Percentiles rank a stretch among this genome's conserved stretches.
These are phyloP conservation scores for Onychomys leucogaster DNA, from an alignment of 2,797 vertebrate species.

Conservation along the genomic window DNA sequence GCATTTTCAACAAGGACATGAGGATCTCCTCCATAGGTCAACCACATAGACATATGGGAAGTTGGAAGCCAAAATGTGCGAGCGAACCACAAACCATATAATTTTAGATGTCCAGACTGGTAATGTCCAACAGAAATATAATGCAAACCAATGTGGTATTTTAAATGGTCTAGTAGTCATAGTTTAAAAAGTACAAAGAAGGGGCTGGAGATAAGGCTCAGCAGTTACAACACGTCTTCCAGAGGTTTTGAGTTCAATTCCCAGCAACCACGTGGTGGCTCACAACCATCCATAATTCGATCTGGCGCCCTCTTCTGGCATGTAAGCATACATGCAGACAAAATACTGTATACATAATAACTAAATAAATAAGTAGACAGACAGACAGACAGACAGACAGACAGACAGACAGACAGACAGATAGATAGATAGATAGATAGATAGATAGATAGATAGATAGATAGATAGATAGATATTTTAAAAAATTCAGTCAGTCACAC, in stretches of 20 bases:
- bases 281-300: no score
- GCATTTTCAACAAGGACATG: neutral
- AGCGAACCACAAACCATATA: neutral
- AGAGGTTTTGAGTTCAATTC: no score
- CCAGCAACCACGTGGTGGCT: neutral
- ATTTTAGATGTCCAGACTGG: neutral
- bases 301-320: no score
- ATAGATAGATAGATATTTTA: no score
- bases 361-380: no score
- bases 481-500: neutral
- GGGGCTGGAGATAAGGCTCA: neutral
- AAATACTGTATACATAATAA: no score
- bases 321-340: no score
- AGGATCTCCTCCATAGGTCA: neutral
- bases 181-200: neutral
- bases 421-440: no score
- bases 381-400: no score
- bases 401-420: no score
- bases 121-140: neutral
- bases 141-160: neutral
- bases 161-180: neutral
- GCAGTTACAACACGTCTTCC: neutral
- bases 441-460: no score
- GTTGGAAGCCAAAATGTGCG: neutral
- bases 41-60: neutral